phyloP scores from a whole-genome alignment of 2,797 vertebrate genomes.

The Sebastes itinus region DNA sequence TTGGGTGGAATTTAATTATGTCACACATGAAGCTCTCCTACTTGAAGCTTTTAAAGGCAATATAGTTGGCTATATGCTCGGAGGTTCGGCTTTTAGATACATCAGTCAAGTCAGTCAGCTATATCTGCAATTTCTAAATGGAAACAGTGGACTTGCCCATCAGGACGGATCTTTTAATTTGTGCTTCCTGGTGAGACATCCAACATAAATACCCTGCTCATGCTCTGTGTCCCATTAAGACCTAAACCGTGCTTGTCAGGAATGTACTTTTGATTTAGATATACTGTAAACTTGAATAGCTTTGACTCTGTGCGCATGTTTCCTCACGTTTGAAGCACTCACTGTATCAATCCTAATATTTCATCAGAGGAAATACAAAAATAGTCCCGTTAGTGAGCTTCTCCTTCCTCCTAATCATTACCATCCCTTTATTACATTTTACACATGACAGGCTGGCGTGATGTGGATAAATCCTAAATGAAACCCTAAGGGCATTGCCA shows the following conservation, averaged over 20 bases:
- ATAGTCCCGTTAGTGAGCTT: slow-evolving; percentile 35
- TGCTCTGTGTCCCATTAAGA: slow-evolving; percentile 40
- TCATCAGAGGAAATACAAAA: slow-evolving; percentile 37
- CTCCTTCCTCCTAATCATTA: slow-evolving; percentile 55
- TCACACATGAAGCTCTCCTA: slow-evolving; percentile 78
- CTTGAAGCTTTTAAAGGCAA: slow-evolving; percentile 74
- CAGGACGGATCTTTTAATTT: slow-evolving; percentile 39
- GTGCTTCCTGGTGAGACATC: slow-evolving; percentile 29
- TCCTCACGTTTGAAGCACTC: slow-evolving; percentile 32
- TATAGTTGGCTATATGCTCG: slow-evolving; percentile 64
- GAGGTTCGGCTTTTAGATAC: slow-evolving; percentile 70
- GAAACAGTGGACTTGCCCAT: slow-evolving; percentile 34
- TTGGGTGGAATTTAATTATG: slow-evolving; percentile 81
- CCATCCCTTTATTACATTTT: slow-evolving; percentile 57
- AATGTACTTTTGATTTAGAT: slow-evolving; percentile 52
- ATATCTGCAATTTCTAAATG: slow-evolving; percentile 62
- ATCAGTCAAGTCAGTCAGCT: slow-evolving; percentile 75
- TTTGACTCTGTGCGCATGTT: slow-evolving; percentile 27
- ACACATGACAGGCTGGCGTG: slow-evolving; percentile 42
- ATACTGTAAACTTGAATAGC: slow-evolving; percentile 24
- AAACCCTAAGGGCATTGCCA: slow-evolving; percentile 51
- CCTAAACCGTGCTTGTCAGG: slow-evolving; percentile 25
- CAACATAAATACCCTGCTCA: slow-evolving; percentile 24
- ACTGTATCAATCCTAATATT: slow-evolving; percentile 20
- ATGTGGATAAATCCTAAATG: slow-evolving; percentile 55